These are phyloP conservation scores for Aromia moschata DNA, from an alignment of 2,888 invertebrate genomes.

Conservation along the genomic window DNA sequence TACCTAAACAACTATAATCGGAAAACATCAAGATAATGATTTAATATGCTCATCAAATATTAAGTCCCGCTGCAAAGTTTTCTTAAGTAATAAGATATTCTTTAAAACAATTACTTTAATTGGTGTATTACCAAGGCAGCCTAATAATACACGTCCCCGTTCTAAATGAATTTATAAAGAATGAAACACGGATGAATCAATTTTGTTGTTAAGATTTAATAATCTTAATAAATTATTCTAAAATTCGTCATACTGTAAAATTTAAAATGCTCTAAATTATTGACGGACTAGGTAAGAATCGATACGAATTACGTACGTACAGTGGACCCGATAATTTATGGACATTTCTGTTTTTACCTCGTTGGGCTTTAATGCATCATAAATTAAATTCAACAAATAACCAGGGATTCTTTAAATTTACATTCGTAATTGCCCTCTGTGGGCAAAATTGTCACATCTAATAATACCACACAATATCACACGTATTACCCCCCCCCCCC, in stretches of 20 bases:
- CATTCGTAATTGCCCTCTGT: no score
- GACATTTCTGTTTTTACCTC: background rate
- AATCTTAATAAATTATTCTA: constrained; percentile 23
- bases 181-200: constrained; percentile 24
- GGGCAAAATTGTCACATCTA: no score
- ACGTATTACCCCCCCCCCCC: no score
- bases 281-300: constrained; percentile 21
- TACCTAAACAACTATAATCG: background rate
- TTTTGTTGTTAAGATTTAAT: constrained; percentile 26
- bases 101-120: constrained; percentile 18
- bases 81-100: constrained; percentile 2
- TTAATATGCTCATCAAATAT: background rate
- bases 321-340: constrained; percentile 15
- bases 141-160: constrained; percentile 3
- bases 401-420: no score
- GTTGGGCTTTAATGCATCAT: background rate
- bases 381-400: no score
- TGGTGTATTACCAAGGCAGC: background rate
- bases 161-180: constrained; percentile 23
- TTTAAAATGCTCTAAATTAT: constrained; percentile 19
- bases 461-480: no score
- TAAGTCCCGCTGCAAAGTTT: background rate
- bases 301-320: constrained; percentile 26
- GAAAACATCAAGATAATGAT: background rate
- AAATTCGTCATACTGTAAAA: constrained; percentile 24